Percentiles rank a stretch among this genome's conserved stretches.
Evolutionary conservation across 2,888 invertebrate species (phyloP).

Genomic region (Agriopis marginaria): DNA sequence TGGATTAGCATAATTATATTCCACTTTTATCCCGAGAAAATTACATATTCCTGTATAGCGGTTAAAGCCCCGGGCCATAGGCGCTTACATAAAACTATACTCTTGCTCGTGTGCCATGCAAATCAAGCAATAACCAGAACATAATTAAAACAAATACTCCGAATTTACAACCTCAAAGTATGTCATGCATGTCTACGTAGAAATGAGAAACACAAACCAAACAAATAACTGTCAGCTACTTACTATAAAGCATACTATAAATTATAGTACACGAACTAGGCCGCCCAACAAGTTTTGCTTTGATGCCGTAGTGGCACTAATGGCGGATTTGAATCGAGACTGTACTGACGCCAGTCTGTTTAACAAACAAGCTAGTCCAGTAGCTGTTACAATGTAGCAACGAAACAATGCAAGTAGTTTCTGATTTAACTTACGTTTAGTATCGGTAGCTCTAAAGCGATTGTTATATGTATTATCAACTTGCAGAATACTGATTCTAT

Average conservation of each 20-base stretch:
- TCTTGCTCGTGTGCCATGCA: too few species aligned
- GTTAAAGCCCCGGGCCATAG: too few species aligned
- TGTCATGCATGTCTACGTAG: constrained; percentile 12
- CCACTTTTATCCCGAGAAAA: too few species aligned
- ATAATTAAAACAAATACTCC: background rate
- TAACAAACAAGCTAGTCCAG: background rate
- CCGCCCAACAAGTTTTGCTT: constrained; percentile 36
- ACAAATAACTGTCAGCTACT: constrained; percentile 27
- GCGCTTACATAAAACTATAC: too few species aligned
- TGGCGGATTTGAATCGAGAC: constrained; percentile 2
- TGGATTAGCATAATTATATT: too few species aligned
- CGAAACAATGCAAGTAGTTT: background rate
- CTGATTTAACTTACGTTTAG: background rate
- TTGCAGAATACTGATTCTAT: too few species aligned
- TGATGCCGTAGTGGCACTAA: constrained; percentile 38
- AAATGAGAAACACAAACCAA: constrained; percentile 24
- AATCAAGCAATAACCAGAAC: background rate
- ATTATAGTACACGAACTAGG: constrained; percentile 40
- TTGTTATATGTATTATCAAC: too few species aligned
- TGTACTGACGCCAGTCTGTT: background rate
- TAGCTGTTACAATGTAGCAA: background rate
- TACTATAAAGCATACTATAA: constrained; percentile 24
- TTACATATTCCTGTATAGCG: too few species aligned
- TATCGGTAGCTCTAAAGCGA: too few species aligned
- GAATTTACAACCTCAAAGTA: background rate